Conservation (phyloP, 2,797 vertebrate genomes). For the Hapalemur alaotrensis region DNA sequence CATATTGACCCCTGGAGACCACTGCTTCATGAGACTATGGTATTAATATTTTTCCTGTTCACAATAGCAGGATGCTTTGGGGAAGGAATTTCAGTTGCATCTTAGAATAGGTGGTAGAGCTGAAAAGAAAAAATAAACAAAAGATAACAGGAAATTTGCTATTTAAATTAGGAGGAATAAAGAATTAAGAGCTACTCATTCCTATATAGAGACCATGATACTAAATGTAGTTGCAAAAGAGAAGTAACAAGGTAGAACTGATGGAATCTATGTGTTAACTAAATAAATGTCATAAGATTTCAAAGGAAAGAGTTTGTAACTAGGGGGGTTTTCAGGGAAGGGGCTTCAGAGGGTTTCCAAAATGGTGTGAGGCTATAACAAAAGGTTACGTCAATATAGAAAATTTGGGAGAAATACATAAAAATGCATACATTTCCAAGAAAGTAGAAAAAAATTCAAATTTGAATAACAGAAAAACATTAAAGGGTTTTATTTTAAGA, state of each 20-base stretch:
- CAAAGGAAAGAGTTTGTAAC: background rate
- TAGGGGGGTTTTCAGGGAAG: background rate
- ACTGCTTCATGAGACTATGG: background rate
- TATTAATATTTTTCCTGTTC: background rate
- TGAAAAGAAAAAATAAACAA: background rate
- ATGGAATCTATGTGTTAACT: background rate
- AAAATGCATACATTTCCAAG: background rate
- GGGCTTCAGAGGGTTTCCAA: background rate
- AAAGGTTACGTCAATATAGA: background rate
- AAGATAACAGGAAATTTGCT: background rate
- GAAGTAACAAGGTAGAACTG: background rate
- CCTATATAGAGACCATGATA: background rate
- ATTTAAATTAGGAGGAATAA: background rate
- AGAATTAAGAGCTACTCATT: background rate
- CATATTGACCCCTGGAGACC: background rate
- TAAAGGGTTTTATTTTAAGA: background rate
- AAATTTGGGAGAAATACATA: background rate
- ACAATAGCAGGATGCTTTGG: background rate
- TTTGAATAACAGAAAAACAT: background rate
- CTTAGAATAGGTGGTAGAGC: background rate
- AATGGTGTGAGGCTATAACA: background rate
- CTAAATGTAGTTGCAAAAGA: background rate
- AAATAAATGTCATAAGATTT: background rate
- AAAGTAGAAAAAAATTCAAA: background rate
- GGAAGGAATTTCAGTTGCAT: background rate